Evolutionary conservation across 2,797 vertebrate genomes (phyloP).

Genomic region (Malurus splendens): DNA sequence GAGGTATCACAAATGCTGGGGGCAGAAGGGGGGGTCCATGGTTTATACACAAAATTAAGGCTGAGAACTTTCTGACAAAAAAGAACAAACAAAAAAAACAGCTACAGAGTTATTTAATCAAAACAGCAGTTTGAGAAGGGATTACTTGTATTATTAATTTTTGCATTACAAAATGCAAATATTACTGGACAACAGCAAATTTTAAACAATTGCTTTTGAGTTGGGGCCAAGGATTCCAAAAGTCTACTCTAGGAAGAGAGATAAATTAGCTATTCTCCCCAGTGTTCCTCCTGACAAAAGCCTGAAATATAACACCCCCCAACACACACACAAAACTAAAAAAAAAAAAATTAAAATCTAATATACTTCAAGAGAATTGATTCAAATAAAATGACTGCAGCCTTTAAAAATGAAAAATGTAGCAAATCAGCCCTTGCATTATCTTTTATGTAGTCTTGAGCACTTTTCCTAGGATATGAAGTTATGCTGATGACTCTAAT

Average conservation of each 20-base stretch:
- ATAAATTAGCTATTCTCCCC: neutral
- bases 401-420: neutral
- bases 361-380: neutral
- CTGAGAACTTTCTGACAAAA: neutral
- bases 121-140: neutral
- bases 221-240: neutral
- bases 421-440: neutral
- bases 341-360: neutral
- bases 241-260: neutral
- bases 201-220: neutral
- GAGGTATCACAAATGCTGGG: neutral
- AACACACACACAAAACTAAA: neutral
- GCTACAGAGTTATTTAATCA: neutral
- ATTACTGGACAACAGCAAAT: neutral
- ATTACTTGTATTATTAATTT: neutral
- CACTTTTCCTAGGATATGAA: neutral
- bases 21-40: neutral
- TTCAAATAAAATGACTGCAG: neutral
- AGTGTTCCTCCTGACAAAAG: neutral
- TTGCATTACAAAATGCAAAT: neutral
- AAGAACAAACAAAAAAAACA: neutral
- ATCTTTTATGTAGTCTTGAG: neutral
- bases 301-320: neutral
- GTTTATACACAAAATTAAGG: neutral
- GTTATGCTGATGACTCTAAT: neutral